Conservation (phyloP, 2,113 vertebrate species). For the Butorides virescens region DNA sequence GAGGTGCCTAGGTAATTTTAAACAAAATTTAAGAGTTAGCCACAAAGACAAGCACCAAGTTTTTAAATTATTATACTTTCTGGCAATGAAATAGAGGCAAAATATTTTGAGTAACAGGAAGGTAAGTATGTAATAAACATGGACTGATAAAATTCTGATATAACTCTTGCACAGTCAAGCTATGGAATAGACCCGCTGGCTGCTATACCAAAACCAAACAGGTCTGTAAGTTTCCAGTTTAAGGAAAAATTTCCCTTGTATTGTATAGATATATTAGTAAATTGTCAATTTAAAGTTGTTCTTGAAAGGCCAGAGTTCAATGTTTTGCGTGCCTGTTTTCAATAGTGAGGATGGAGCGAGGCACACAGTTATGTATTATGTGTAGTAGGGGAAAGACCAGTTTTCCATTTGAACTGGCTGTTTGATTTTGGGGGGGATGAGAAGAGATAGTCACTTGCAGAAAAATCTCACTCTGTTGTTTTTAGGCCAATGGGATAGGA, state of each 20-base stretch:
- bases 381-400: not conserved
- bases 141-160: not conserved
- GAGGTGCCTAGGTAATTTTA: not conserved
- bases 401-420: not conserved
- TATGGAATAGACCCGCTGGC: not conserved
- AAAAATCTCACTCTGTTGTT: not conserved
- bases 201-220: not conserved
- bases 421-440: not conserved
- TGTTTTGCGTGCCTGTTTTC: not conserved
- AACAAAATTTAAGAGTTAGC: not conserved
- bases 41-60: not conserved
- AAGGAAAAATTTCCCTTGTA: not conserved
- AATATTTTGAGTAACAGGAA: not conserved
- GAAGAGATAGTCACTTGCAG: not conserved
- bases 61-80: not conserved
- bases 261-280: not conserved
- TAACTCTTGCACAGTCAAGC: not conserved
- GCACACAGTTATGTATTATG: rapidly evolving
- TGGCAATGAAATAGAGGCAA: not conserved
- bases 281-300: not conserved
- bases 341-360: not conserved
- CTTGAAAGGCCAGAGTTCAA: not conserved
- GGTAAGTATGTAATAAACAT: not conserved
- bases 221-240: not conserved
- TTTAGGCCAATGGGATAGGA: not conserved